Base-by-base conservation (phyloP, 2,888 invertebrate species). In the Diabrotica balteata region DNA sequence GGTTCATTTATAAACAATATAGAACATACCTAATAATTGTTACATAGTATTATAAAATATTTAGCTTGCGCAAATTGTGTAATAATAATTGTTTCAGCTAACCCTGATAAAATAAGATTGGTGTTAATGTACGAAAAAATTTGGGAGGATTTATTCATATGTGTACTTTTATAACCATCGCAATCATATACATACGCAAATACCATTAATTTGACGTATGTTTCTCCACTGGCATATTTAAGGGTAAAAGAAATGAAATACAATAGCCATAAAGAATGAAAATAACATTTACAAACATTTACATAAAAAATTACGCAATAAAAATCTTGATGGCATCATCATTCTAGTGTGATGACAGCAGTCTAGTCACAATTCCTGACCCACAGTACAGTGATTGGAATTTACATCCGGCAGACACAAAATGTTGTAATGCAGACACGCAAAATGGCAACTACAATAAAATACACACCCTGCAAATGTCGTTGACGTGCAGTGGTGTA, bases 271-370 rank as follows among this genome's bases (percentile, higher is more conserved):
- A 11, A 7, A 57, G 55, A 57, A 8, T 57, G 44, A 11, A 45
- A 45, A 57, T 46, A 45, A 7, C 53, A 61, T 61, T 52, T 61
- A 61, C 45, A 52, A 22, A 52, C 43, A 61, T 52, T 61, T 52
- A 61, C 61, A 61, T 52, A 52, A 61, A 61, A 61, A 61, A 61
- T 46, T 44, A 61, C 32, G 52, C 61, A 55, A 63, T 63, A 55
- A 49, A 63, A 63, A 10, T 55, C 50, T 57, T 63, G 50, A 63
- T 47, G 55, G 55, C 55, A 50, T 47, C 63, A 63, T 63, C 63
- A 63, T 55, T 63, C 55, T 22, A 42, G 42, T 8, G 57, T 22
- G 55, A 55, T 50, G 57, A 63, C 63, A 55, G 17, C 8, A 47
- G 55, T 49, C 43, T 52, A 55, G 55, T 43, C 50, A 43, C 22